Evolutionary conservation across 2,113 vertebrate genomes (phyloP), one percentile per base, ranked within the genome.

Genomic region (Delphinapterus leucas): DNA sequence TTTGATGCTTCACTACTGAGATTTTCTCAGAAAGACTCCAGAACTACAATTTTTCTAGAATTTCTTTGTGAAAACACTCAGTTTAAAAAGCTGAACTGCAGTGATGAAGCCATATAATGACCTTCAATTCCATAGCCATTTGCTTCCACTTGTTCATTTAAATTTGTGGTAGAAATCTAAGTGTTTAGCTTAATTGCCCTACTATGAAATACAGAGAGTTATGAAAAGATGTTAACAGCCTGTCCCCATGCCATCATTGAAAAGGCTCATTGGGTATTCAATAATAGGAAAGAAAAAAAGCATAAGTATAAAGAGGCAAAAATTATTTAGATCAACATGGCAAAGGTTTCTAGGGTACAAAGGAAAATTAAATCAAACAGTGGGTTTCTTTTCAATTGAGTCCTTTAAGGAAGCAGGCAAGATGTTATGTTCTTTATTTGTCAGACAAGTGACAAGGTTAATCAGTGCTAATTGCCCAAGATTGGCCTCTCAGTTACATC

Each of bases 391-490:
- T 97, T 97, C 79, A 98, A 97, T 76, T 8, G 18, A 95, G 60
- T 4, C 47, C 1, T 97, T 98, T 96, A 96, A 96, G 89, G 97
- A 98, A 98, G 97, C 4, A 67, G 6, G 5, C 17, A 86, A 58
- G 58, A 98, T 98, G 47, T 14, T 98, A 31, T 68, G 95, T 95
- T 91, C 88, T 97, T 97, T 97, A 97, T 98, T 96, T 97, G 90
- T 98, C 88, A 97, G 93, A 97, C 67, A 98, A 55, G 58, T 96
- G 41, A 95, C 91, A 96, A 88, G 97, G 82, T 97, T 98, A 98
- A 98, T 98, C 96, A 98, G 60, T 86, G 94, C 91, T 98, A 98
- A 98, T 98, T 98, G 98, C 38, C 4, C 70, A 25, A 8, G 81
- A 92, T 96, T 98, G 96, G 82, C 79, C 74, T 98, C 77, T 98